Conservation (phyloP, 1,140 invertebrate species). For the Drosophila neocordata region DNA sequence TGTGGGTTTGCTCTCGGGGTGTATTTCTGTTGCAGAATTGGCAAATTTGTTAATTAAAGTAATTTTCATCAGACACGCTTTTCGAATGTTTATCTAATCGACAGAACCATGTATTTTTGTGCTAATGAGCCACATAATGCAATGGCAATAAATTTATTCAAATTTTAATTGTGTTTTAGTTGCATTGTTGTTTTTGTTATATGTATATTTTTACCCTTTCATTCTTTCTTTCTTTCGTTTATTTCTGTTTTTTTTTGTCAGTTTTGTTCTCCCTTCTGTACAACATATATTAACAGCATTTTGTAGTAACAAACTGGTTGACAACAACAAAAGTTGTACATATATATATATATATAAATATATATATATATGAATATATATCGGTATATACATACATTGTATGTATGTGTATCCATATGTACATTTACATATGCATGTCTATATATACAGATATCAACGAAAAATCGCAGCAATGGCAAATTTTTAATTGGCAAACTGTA, state of each 20-base stretch:
- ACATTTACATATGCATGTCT: background rate
- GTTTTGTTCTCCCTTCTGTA: background rate
- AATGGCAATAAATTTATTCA: conserved; percentile 59
- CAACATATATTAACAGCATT: conserved; percentile 4
- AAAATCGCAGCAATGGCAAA: conserved; percentile 64
- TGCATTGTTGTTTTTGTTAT: conserved; percentile 3
- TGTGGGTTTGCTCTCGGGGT: conserved; percentile 42
- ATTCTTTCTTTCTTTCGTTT: background rate
- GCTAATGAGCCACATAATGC: conserved; percentile 74
- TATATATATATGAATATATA: background rate
- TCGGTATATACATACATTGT: background rate
- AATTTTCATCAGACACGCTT: conserved; percentile 27
- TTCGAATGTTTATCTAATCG: conserved; percentile 59
- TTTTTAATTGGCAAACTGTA: conserved; percentile 69
- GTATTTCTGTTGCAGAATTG: conserved; percentile 55
- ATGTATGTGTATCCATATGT: background rate
- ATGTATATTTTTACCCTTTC: too few species aligned
- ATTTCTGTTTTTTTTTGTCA: background rate
- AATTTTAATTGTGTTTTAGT: conserved; percentile 64
- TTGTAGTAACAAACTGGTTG: conserved; percentile 11
- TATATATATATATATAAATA: background rate
- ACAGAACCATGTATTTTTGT: conserved; percentile 46
- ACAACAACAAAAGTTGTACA: conserved; percentile 15
- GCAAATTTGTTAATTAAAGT: conserved; percentile 77
- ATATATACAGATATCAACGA: conserved; percentile 27